Base-by-base conservation (phyloP, 1,140 invertebrate genomes). In the Dufourea novaeangliae region DNA sequence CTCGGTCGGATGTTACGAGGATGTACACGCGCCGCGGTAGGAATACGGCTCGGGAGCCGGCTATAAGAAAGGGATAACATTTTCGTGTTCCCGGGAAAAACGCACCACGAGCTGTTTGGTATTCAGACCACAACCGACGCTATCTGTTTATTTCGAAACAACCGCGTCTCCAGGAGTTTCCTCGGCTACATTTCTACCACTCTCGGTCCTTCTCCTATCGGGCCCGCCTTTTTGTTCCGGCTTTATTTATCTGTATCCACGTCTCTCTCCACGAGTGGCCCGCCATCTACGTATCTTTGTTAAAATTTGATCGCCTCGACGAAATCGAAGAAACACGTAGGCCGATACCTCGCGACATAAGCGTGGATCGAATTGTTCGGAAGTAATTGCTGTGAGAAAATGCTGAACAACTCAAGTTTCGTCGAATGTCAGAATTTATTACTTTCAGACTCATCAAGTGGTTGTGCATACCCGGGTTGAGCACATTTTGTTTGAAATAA, bases 121-220 rank as follows among this genome's bases (percentile, higher is more conserved):
- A 91, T 92, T 91, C 90, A 86, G 85, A 81, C 85, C 78, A 82
- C 88, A 89, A 91, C 89, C 87, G 82, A 84, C 81, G 85, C 88
- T 90, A 90, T 92, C 88, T 90, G 88, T 91, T 91, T 92, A 91
- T 91, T 90, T 86, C 86, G 85, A 90, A 91, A 92, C 89, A 91
- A 91, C 86, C 88, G 86, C 82, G 82, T 88, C 85, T 88, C 85
- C 82, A 75, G 41, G 50, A 80, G 44, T 54, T 64, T 67, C 62
- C 57, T 61, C 52, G 44, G 62, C 82, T 46, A 79, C 77, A 46
- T 83, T 54, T 66, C 70, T 57, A n/a, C 66, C 76, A 46, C 74
- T 75, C 62, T 63, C 50, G 39, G 63, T 52, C 52, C 61, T 72
- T 57, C 67, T 81, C 63, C 56, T 59, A 59, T 59, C 64, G 56